Evolutionary conservation across 1,140 invertebrate genomes (phyloP).

Genomic region (Laupala kohalensis): DNA sequence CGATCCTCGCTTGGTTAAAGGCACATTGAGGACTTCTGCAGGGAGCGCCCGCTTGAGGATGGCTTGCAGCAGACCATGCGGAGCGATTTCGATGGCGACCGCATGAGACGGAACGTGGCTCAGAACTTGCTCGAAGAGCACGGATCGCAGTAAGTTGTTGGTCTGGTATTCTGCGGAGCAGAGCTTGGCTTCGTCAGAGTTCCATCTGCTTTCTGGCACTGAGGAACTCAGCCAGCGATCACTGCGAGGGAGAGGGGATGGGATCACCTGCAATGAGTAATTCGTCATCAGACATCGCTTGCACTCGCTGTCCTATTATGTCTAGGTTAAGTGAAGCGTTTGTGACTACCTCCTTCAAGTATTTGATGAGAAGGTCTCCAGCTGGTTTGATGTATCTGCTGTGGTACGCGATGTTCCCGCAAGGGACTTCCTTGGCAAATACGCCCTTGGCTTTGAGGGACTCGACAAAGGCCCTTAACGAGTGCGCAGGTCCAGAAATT

Average conservation of each 20-base stretch:
- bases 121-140: constrained; percentile 74
- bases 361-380: constrained; percentile 56
- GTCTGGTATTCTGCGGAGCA: constrained; percentile 79
- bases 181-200: constrained; percentile 30
- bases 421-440: constrained; percentile 44
- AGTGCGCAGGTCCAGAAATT: constrained; percentile 40
- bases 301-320: no score
- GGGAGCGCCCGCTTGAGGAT: constrained; percentile 40
- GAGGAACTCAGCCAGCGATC: constrained; percentile 47
- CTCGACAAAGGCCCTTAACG: constrained; percentile 13
- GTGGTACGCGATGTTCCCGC: constrained; percentile 46
- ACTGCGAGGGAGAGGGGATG: constrained; percentile 33
- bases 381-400: constrained; percentile 39
- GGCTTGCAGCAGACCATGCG: constrained; percentile 42
- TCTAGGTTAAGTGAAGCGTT: no score
- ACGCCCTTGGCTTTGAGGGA: constrained; percentile 27
- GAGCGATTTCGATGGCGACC: constrained; percentile 50
- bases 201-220: constrained; percentile 34
- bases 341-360: constrained; percentile 59
- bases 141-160: constrained; percentile 73
- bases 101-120: constrained; percentile 63
- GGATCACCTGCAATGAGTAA: constrained; percentile 35
- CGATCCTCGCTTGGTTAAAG: constrained; percentile 38
- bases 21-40: constrained; percentile 34
- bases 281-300: no score